Percentiles rank a stretch among this genome's conserved stretches.
These are phyloP conservation scores for Sepioteuthis lessoniana DNA, from an alignment of 2,888 invertebrate species.

Conservation along the genomic window DNA sequence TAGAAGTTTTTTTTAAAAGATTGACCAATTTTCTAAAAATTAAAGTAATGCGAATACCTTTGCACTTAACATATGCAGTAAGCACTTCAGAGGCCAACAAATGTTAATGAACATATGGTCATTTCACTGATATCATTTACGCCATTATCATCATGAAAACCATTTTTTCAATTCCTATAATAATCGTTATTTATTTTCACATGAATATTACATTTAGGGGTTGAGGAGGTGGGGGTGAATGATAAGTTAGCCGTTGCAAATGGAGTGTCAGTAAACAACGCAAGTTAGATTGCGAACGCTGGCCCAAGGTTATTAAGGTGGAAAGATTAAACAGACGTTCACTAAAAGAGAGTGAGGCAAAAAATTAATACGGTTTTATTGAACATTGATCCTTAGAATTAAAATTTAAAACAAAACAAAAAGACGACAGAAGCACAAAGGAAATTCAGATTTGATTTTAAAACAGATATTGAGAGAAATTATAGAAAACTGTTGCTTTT, in stretches of 20 bases:
- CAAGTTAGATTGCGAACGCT: background rate
- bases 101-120: slow-evolving; percentile 1
- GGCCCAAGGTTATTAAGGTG: slow-evolving; percentile 33
- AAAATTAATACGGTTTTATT: too few species aligned
- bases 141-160: background rate
- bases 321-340: background rate
- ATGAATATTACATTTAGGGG: too few species aligned
- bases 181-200: too few species aligned
- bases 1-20: background rate
- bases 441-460: background rate
- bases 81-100: background rate
- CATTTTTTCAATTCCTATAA: too few species aligned
- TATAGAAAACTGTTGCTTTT: background rate
- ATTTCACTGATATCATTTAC: background rate
- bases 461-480: background rate
- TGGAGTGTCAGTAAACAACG: background rate
- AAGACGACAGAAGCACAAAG: too few species aligned
- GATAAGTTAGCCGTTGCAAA: background rate
- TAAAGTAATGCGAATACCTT: background rate
- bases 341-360: too few species aligned
- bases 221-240: too few species aligned
- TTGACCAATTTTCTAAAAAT: background rate
- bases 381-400: too few species aligned
- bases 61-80: background rate
- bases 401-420: too few species aligned